These are phyloP conservation scores for Caradrina kadenii DNA, from an alignment of 2,888 invertebrate genomes.

Conservation along the genomic window DNA sequence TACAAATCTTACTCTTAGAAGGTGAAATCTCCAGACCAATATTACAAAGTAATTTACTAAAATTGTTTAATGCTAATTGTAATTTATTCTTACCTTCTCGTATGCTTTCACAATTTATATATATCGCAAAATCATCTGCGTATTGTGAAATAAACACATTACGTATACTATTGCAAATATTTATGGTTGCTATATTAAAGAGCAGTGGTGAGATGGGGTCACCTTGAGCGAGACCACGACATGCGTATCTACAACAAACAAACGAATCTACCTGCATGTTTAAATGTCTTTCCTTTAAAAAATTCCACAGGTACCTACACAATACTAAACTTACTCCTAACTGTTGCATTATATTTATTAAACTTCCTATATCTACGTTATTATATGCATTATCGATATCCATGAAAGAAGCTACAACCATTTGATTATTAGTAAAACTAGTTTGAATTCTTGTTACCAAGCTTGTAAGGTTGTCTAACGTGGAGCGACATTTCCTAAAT, in stretches of 20 bases:
- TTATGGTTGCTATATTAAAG: neutral
- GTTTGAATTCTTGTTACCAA: neutral
- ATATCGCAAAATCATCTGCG: neutral
- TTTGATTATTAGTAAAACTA: neutral
- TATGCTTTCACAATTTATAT: neutral
- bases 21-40: neutral
- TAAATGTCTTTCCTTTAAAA: neutral
- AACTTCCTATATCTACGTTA: too few species aligned
- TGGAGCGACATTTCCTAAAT: slow-evolving; percentile 1
- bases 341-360: too few species aligned
- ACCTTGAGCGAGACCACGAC: too few species aligned
- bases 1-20: neutral
- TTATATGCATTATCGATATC: too few species aligned
- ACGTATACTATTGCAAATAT: neutral
- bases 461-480: neutral
- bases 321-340: neutral
- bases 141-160: neutral
- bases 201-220: neutral
- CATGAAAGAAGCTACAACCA: too few species aligned
- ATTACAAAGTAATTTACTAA: neutral
- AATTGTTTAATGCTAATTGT: neutral
- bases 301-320: neutral
- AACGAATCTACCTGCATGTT: neutral
- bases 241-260: neutral
- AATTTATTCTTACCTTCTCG: neutral